phyloP scores from a whole-genome alignment of 2,888 invertebrate genomes.

The Amphiduros pacificus region DNA sequence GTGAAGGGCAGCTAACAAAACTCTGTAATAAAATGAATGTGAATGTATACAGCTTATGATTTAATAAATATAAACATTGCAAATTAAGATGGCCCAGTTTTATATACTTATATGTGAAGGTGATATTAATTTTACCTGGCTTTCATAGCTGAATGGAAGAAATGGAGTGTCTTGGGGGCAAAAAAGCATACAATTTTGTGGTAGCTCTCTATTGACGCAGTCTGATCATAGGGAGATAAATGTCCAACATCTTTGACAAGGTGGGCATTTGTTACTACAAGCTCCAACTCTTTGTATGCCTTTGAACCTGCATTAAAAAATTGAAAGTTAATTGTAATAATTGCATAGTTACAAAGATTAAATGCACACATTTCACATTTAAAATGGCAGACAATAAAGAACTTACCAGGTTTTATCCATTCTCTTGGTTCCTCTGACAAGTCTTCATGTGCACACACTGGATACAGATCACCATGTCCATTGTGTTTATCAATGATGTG shows the following conservation, averaged over 20 bases:
- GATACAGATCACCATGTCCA: background rate
- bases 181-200: background rate
- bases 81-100: background rate
- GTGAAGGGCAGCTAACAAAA: background rate
- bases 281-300: background rate
- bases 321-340: no score
- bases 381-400: no score
- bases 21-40: background rate
- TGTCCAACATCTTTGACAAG: background rate
- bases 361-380: no score
- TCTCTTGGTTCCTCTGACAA: background rate
- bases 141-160: background rate
- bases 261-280: background rate
- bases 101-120: background rate
- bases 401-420: background rate
- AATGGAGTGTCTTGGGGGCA: background rate
- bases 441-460: background rate
- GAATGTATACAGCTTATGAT: background rate
- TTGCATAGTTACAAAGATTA: no score
- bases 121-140: background rate
- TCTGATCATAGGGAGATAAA: background rate
- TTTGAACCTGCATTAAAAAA: background rate
- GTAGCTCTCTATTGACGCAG: background rate
- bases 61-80: no score
- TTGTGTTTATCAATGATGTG: background rate